Evolutionary conservation across 2,888 invertebrate species (phyloP).

Genomic region (Chrysotoxum bicinctum): DNA sequence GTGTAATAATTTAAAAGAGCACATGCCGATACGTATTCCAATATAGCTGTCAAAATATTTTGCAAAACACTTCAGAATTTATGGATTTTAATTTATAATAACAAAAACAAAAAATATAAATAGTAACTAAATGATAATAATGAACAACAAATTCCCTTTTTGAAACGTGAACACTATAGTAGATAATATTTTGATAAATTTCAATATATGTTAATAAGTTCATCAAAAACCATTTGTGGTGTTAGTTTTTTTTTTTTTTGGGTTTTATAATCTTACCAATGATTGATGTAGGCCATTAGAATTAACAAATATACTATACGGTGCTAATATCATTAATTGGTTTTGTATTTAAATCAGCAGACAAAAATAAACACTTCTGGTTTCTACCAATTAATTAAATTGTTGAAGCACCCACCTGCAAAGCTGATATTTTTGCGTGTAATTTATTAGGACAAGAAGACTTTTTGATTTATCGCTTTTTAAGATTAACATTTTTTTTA

Average conservation of each 20-base stretch:
- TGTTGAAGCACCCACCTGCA: not conserved
- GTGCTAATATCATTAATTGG: conserved; percentile 27
- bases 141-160: not conserved
- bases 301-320: conserved; percentile 15
- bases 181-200: not conserved
- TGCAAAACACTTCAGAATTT: not conserved
- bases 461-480: not conserved
- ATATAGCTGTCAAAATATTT: conserved; percentile 10
- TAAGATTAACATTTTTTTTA: not conserved
- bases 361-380: not conserved
- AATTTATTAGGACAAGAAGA: not conserved
- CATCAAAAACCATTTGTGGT: not conserved
- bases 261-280: conserved; percentile 14
- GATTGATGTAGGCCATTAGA: conserved; percentile 41
- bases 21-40: not conserved
- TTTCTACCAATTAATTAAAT: not conserved
- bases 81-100: not conserved
- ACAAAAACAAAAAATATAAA: not conserved
- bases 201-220: not conserved
- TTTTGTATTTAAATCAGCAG: conserved; percentile 1
- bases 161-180: not conserved
- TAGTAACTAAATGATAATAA: not conserved
- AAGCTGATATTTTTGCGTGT: not conserved
- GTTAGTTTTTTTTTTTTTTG: not conserved
- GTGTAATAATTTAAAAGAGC: not conserved